phyloP scores from a whole-genome alignment of 2,797 vertebrate genomes.

The Sparus aurata region DNA sequence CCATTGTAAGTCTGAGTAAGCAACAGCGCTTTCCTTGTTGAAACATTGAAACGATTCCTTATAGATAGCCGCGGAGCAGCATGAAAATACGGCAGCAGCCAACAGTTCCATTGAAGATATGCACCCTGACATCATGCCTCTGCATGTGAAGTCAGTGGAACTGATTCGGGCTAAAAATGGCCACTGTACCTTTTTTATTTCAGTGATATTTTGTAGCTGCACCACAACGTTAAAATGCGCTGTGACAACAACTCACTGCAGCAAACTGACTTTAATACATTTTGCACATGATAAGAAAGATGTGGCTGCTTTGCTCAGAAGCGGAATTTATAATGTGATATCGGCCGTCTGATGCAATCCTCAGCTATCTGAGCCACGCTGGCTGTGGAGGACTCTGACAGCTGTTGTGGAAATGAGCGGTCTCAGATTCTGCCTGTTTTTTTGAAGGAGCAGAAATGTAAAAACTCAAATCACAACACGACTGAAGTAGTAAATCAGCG shows the following conservation, averaged over 20 bases:
- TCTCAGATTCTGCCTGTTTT: neutral
- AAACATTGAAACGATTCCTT: neutral
- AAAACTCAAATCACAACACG: neutral
- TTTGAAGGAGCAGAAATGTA: slow-evolving; percentile 12
- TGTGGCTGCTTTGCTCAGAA: neutral
- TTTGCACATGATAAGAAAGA: neutral
- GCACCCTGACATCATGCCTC: slow-evolving; percentile 39
- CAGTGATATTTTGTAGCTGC: neutral
- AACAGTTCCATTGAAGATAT: slow-evolving; percentile 15
- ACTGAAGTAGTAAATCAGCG: neutral
- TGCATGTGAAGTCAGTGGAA: neutral
- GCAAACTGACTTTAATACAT: neutral
- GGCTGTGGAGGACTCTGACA: slow-evolving; percentile 14
- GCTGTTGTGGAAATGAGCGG: neutral
- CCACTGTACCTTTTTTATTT: neutral
- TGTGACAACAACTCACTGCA: neutral
- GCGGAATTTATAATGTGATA: neutral
- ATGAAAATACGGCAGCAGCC: neutral
- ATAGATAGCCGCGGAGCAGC: neutral
- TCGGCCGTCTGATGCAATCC: neutral
- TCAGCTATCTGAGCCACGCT: neutral
- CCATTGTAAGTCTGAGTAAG: neutral
- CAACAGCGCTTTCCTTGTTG: neutral
- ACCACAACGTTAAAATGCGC: neutral
- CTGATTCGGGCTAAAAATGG: slow-evolving; percentile 51